Evolutionary conservation across 2,113 vertebrate genomes (phyloP).

Genomic region (Xiphophorus hellerii): DNA sequence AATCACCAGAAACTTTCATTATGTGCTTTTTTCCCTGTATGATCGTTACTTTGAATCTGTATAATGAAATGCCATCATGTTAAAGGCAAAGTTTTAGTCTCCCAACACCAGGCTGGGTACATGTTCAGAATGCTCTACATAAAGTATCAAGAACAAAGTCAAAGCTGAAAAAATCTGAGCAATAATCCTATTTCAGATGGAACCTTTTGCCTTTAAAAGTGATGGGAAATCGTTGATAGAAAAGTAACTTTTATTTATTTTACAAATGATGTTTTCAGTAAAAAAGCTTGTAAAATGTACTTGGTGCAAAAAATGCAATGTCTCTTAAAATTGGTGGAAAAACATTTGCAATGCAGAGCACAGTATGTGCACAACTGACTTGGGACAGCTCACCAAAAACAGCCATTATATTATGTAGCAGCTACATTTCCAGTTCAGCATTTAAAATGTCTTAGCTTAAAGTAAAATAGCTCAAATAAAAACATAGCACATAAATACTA

Average conservation of each 20-base stretch:
- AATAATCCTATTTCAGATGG: conserved; percentile 63
- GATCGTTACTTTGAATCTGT: conserved; percentile 59
- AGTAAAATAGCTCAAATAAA: conserved; percentile 34
- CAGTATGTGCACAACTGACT: conserved; percentile 68
- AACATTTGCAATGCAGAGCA: conserved; percentile 58
- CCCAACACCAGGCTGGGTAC: conserved; percentile 76
- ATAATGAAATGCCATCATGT: conserved; percentile 68
- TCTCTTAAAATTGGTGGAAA: conserved; percentile 57
- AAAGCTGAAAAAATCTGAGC: conserved; percentile 79
- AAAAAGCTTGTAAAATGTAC: conserved; percentile 88
- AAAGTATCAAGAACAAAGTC: conserved; percentile 65
- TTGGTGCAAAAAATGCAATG: conserved; percentile 78
- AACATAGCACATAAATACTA: conserved; percentile 73
- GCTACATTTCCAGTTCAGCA: conserved; percentile 86
- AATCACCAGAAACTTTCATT: conserved; percentile 65
- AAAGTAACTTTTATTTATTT: conserved; percentile 71
- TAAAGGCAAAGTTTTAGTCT: conserved; percentile 60
- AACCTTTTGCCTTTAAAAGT: conserved; percentile 77
- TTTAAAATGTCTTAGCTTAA: conserved; percentile 55
- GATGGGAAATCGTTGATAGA: conserved; percentile 84
- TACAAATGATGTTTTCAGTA: conserved; percentile 82
- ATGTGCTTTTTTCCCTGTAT: conserved; percentile 62
- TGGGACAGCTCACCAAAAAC: conserved; percentile 70
- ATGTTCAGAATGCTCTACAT: conserved; percentile 68
- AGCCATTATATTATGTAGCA: conserved; percentile 84